These are phyloP conservation scores for Ornithoptera alexandrae DNA, from an alignment of 2,888 invertebrate genomes.

Conservation along the genomic window DNA sequence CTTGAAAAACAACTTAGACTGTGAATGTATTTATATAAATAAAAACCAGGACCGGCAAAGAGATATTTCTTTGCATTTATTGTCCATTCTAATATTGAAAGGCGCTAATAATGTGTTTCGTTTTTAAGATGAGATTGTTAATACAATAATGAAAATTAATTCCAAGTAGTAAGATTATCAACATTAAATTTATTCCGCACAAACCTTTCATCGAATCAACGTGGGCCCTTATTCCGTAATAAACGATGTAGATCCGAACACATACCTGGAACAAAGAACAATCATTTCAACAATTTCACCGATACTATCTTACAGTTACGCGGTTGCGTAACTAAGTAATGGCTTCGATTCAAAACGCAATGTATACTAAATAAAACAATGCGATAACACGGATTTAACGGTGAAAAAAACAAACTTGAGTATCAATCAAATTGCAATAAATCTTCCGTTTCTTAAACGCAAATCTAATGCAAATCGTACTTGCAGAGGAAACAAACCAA, in stretches of 20 bases:
- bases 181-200: slow-evolving; percentile 24
- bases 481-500: neutral
- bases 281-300: slow-evolving; percentile 48
- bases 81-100: too few species aligned
- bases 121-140: neutral
- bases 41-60: too few species aligned
- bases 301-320: slow-evolving; percentile 43
- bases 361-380: slow-evolving; percentile 20
- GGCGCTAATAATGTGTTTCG: too few species aligned
- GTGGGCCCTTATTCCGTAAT: slow-evolving; percentile 45
- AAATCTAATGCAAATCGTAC: slow-evolving; percentile 1
- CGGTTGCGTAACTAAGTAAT: slow-evolving; percentile 39
- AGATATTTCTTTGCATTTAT: too few species aligned
- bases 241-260: slow-evolving; percentile 45
- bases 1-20: too few species aligned
- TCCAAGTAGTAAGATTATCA: neutral
- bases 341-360: slow-evolving; percentile 34
- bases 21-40: too few species aligned
- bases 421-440: slow-evolving; percentile 12
- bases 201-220: slow-evolving; percentile 28
- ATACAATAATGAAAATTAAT: neutral
- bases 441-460: slow-evolving; percentile 11
- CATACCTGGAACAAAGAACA: slow-evolving; percentile 73
- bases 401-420: slow-evolving; percentile 9
- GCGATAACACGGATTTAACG: slow-evolving; percentile 14